These are phyloP conservation scores for Drosophila pruinosa DNA, from an alignment of 1,140 invertebrate species.

Conservation along the genomic window DNA sequence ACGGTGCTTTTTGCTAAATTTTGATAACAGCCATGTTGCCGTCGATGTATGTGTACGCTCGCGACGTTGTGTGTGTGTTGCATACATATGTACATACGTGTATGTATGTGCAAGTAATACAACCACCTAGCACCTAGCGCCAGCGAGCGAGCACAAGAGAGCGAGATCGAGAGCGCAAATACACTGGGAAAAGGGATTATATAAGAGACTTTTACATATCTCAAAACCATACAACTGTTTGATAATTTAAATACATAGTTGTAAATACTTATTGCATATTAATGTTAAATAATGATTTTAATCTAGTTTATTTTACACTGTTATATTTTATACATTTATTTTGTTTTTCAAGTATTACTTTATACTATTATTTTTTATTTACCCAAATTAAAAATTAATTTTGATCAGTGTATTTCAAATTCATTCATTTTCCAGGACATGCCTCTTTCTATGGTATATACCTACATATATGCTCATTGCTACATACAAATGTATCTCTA, in stretches of 20 bases:
- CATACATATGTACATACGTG: constrained; percentile 11
- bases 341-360: too few relatives aligned
- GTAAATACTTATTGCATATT: too few relatives aligned
- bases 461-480: background rate
- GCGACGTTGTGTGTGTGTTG: constrained; percentile 24
- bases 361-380: too few relatives aligned
- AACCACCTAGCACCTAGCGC: constrained; percentile 44
- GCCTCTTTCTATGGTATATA: constrained; percentile 1
- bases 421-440: constrained; percentile 64
- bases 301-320: too few relatives aligned
- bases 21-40: constrained; percentile 76
- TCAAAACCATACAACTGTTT: too few relatives aligned
- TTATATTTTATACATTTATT: too few relatives aligned
- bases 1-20: constrained; percentile 69
- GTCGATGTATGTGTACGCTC: constrained; percentile 28
- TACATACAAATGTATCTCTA: background rate
- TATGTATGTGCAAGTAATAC: constrained; percentile 22
- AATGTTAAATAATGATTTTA: too few relatives aligned
- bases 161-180: constrained; percentile 29
- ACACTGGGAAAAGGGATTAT: constrained; percentile 16
- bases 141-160: constrained; percentile 28
- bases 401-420: constrained; percentile 32
- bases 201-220: too few relatives aligned
- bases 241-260: too few relatives aligned
- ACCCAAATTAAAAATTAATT: constrained; percentile 2